Percentiles rank a stretch among this genome's conserved stretches.
These are phyloP conservation scores for Phycodurus eques DNA, from an alignment of 2,113 vertebrate species.

Conservation along the genomic window DNA sequence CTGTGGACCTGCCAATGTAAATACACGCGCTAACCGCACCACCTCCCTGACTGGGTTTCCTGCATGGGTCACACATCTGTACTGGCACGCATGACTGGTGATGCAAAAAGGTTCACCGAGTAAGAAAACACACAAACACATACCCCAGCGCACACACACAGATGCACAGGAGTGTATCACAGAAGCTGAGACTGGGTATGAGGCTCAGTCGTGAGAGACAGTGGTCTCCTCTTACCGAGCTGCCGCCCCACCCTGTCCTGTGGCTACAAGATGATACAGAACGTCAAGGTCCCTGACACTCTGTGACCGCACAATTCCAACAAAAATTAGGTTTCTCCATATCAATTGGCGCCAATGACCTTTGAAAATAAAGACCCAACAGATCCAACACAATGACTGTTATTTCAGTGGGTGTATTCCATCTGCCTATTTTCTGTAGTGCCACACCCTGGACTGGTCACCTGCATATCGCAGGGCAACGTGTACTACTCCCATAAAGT, in stretches of 20 bases:
- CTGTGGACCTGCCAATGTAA: constrained; percentile 79
- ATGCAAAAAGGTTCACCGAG: constrained; percentile 39
- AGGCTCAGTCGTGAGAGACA: constrained; percentile 34
- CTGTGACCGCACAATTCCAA: constrained; percentile 9
- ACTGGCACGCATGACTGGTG: constrained; percentile 39
- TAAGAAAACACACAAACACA: constrained; percentile 5
- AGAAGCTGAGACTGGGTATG: constrained; percentile 3
- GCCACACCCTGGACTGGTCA: too few relatives aligned
- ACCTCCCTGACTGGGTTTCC: constrained; percentile 44
- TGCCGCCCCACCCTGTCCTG: constrained; percentile 79
- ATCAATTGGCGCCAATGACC: neutral
- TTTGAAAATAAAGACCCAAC: neutral
- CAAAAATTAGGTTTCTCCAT: neutral
- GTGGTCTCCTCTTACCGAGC: constrained; percentile 67
- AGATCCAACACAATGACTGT: neutral
- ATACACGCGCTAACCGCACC: constrained; percentile 57
- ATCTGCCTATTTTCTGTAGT: neutral
- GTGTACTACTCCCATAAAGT: too few relatives aligned
- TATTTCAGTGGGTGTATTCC: neutral
- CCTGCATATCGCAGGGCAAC: too few relatives aligned
- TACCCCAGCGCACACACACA: constrained; percentile 7
- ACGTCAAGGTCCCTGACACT: constrained; percentile 29
- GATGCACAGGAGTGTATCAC: neutral
- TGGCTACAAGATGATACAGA: constrained; percentile 65
- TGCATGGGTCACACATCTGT: constrained; percentile 62